Evolutionary conservation across 2,113 vertebrate genomes (phyloP).

Genomic region (Leucoraja erinaceus): DNA sequence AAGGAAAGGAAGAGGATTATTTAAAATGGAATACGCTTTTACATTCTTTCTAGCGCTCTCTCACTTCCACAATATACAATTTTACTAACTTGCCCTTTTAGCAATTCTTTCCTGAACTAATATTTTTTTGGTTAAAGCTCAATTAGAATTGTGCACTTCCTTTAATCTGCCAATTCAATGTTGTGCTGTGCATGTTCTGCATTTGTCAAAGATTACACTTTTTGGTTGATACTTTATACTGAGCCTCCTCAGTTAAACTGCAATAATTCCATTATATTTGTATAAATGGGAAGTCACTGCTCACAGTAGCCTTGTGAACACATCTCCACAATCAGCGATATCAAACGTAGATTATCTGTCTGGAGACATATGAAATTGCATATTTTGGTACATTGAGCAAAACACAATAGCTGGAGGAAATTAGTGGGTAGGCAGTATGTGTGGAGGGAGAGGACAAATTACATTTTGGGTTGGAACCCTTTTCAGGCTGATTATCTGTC

Average conservation of each 20-base stretch:
- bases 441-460: no score
- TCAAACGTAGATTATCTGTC: neutral
- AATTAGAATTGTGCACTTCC: neutral
- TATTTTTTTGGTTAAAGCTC: neutral
- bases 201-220: neutral
- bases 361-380: no score
- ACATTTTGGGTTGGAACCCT: no score
- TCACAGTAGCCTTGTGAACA: neutral
- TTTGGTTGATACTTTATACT: neutral
- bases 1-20: neutral
- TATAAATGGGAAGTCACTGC: neutral
- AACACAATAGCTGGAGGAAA: no score
- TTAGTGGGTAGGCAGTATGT: no score
- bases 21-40: neutral
- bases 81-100: neutral
- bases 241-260: neutral
- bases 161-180: neutral
- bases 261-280: neutral
- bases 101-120: neutral
- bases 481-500: neutral
- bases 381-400: no score
- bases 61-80: neutral
- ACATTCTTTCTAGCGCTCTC: neutral
- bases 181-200: neutral
- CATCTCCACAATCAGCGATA: no score